Percentiles rank a stretch among this genome's conserved stretches.
These are phyloP conservation scores for Tenthredo amoena DNA, from an alignment of 2,888 invertebrate genomes.

Conservation along the genomic window DNA sequence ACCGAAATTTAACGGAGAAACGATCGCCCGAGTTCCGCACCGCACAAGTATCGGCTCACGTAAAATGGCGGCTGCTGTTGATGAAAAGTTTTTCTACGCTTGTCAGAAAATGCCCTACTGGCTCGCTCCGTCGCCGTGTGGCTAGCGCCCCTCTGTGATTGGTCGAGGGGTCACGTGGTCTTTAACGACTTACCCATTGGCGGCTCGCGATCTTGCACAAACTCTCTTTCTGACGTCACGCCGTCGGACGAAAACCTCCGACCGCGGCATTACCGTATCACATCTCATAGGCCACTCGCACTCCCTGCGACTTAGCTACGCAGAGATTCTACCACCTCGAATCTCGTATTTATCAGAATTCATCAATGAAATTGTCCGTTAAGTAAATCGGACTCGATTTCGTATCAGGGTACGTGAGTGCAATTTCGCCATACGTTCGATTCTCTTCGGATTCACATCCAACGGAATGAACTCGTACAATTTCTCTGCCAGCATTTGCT, in stretches of 20 bases:
- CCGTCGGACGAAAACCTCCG: constrained; percentile 61
- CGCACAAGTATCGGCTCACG: constrained; percentile 80
- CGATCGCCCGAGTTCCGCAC: constrained; percentile 68
- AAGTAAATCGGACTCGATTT: constrained; percentile 18
- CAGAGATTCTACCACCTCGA: not conserved
- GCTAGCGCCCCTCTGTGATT: constrained; percentile 76
- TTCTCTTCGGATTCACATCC: not conserved
- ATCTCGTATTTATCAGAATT: constrained; percentile 10
- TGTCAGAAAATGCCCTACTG: constrained; percentile 88
- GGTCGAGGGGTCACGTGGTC: constrained; percentile 79
- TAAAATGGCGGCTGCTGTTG: constrained; percentile 96
- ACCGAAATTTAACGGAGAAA: constrained; percentile 67
- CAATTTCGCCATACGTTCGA: not conserved
- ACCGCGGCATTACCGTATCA: constrained; percentile 45
- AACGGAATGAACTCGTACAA: not conserved
- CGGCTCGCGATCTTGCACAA: constrained; percentile 74
- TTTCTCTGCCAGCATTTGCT: not conserved
- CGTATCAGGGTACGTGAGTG: constrained; percentile 23
- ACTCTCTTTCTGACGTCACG: constrained; percentile 77
- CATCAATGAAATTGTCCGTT: constrained; percentile 34
- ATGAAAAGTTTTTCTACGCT: constrained; percentile 97
- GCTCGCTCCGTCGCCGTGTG: constrained; percentile 75
- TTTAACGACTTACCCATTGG: constrained; percentile 75
- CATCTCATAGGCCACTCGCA: constrained; percentile 27
- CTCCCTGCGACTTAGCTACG: not conserved